A percentile compares a stretch with the other conserved stretches of the same genome.
Conservation (phyloP, 2,888 invertebrate genomes). For the Halictus ligatus region DNA sequence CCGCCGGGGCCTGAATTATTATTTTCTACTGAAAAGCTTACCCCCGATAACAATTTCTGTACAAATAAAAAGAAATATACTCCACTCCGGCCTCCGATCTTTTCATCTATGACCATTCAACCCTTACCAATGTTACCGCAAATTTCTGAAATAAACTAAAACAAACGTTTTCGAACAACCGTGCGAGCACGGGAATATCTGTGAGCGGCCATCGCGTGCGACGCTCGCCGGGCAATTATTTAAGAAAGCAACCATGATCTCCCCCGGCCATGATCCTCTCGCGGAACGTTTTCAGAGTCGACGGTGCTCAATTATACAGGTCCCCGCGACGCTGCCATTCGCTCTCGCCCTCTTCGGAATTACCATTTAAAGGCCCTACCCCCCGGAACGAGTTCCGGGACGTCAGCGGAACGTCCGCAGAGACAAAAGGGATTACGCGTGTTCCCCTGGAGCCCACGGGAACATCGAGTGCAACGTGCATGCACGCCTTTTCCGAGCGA, state of each 20-base stretch:
- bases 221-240: background rate
- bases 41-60: too few species aligned
- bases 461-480: background rate
- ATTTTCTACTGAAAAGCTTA: background rate
- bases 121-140: too few species aligned
- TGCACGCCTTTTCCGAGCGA: background rate
- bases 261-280: background rate
- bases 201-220: background rate
- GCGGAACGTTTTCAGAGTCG: background rate
- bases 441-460: background rate
- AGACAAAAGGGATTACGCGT: constrained; percentile 39
- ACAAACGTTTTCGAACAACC: too few species aligned
- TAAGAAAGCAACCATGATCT: background rate
- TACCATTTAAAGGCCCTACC: constrained; percentile 13
- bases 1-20: background rate
- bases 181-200: too few species aligned
- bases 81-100: too few species aligned
- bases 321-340: background rate
- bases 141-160: too few species aligned
- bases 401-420: constrained; percentile 5
- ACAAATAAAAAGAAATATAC: too few species aligned
- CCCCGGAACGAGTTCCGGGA: background rate
- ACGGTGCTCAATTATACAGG: constrained; percentile 26
- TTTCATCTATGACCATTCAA: too few species aligned
- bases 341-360: constrained; percentile 18